Evolutionary conservation across 2,888 invertebrate species (phyloP).

Genomic region (Drosophila bunnanda): DNA sequence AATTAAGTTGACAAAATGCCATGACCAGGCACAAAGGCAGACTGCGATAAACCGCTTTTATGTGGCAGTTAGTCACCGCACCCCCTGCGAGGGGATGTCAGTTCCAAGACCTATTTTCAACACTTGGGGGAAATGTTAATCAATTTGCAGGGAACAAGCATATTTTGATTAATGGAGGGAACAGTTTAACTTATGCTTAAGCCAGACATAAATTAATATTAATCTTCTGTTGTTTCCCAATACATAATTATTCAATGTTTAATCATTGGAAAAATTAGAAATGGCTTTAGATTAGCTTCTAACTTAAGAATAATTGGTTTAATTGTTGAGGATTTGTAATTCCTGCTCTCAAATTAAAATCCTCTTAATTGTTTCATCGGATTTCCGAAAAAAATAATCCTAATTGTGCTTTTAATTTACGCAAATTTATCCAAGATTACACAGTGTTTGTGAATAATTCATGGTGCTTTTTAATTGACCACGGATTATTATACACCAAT

Average conservation of each 20-base stretch:
- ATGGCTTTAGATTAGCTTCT: neutral
- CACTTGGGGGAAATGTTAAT: slow-evolving; percentile 33
- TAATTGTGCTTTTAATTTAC: slow-evolving; percentile 5
- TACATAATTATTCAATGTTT: neutral
- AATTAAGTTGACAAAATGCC: slow-evolving; percentile 48
- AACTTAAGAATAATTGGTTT: neutral
- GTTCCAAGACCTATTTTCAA: slow-evolving; percentile 27
- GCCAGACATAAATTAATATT: neutral
- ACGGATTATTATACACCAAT: slow-evolving; percentile 10
- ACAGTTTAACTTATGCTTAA: neutral
- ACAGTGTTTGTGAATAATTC: slow-evolving; percentile 22
- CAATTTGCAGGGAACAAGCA: slow-evolving; percentile 6
- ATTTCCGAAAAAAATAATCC: neutral
- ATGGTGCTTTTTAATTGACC: slow-evolving; percentile 28
- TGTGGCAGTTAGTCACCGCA: slow-evolving; percentile 30
- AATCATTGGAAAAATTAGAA: neutral
- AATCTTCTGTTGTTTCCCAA: neutral
- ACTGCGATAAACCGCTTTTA: slow-evolving; percentile 35
- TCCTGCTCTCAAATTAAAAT: neutral
- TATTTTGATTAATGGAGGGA: slow-evolving; percentile 9
- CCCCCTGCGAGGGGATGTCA: neutral
- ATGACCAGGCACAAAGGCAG: slow-evolving; percentile 43
- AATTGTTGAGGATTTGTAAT: neutral
- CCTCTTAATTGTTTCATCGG: neutral
- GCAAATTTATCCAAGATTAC: slow-evolving; percentile 16